These are phyloP conservation scores for Coleophora deauratella DNA, from an alignment of 2,888 invertebrate species.

Conservation along the genomic window DNA sequence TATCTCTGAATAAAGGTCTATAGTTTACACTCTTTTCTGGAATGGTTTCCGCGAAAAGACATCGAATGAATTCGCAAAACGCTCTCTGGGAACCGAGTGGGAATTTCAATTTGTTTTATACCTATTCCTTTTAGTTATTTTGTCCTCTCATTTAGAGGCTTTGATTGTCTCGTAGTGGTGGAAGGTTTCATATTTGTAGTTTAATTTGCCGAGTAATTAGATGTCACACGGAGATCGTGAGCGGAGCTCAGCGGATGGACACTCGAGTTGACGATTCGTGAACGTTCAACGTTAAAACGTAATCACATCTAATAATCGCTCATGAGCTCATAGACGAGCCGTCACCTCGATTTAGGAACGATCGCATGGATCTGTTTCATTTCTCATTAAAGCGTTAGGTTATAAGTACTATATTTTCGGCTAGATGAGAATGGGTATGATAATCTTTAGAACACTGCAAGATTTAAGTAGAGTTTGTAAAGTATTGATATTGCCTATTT, in stretches of 20 bases:
- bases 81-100: not conserved
- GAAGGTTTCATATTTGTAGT: conserved; percentile 15
- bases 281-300: conserved; percentile 21
- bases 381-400: too few species aligned
- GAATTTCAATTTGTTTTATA: not conserved
- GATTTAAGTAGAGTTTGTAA: too few species aligned
- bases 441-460: too few species aligned
- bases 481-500: too few species aligned
- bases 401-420: too few species aligned
- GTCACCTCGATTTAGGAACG: conserved; percentile 27
- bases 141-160: too few species aligned
- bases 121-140: too few species aligned
- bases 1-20: too few species aligned
- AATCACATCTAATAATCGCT: conserved; percentile 24
- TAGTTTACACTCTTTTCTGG: not conserved
- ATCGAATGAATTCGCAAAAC: not conserved
- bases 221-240: conserved; percentile 42
- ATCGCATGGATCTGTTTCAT: conserved; percentile 12
- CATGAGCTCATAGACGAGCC: conserved; percentile 23
- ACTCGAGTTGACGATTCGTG: conserved; percentile 31
- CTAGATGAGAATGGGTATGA: too few species aligned
- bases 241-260: conserved; percentile 19
- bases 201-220: conserved; percentile 53
- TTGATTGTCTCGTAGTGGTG: too few species aligned
- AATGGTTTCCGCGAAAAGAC: not conserved